Conservation (phyloP, 1,140 invertebrate species). For the Cheumatopsyche charites region DNA sequence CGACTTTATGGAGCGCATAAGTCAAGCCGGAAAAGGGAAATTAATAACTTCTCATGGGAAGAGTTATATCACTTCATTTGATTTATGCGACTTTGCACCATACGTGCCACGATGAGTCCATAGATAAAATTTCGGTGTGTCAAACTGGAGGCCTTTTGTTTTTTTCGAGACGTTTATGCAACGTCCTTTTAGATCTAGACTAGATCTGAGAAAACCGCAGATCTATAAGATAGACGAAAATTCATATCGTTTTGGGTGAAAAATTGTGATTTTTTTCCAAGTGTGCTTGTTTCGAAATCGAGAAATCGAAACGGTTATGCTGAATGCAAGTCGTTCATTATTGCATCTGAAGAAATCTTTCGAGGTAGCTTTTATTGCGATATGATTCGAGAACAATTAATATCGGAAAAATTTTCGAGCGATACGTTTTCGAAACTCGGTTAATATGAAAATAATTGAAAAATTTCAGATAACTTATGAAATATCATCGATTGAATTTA, state of each 20-base stretch:
- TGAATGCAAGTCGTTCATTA: slow-evolving; percentile 3
- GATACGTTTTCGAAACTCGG: background rate
- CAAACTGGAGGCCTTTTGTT: slow-evolving; percentile 9
- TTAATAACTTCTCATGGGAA: slow-evolving; percentile 25
- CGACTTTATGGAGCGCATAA: slow-evolving; percentile 4
- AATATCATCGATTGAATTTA: too few species aligned
- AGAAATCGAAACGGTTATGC: background rate
- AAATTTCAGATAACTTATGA: too few species aligned
- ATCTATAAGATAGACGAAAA: background rate
- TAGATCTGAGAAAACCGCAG: background rate
- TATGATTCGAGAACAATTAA: slow-evolving; percentile 6
- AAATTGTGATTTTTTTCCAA: background rate
- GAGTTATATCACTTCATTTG: slow-evolving; percentile 25
- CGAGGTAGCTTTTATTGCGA: background rate
- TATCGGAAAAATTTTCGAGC: background rate
- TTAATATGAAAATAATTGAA: background rate
- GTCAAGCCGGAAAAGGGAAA: slow-evolving; percentile 18
- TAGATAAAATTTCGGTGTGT: slow-evolving; percentile 12
- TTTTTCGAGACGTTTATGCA: background rate
- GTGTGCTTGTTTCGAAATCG: slow-evolving; percentile 9
- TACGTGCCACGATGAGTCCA: slow-evolving; percentile 1
- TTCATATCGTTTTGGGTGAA: background rate
- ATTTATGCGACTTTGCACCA: slow-evolving; percentile 16
- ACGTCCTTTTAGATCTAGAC: background rate
- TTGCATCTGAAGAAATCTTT: slow-evolving; percentile 23